Percentiles rank a stretch among this genome's conserved stretches.
Conservation (phyloP, 2,888 invertebrate genomes). For the Oscheius sp. region DNA sequence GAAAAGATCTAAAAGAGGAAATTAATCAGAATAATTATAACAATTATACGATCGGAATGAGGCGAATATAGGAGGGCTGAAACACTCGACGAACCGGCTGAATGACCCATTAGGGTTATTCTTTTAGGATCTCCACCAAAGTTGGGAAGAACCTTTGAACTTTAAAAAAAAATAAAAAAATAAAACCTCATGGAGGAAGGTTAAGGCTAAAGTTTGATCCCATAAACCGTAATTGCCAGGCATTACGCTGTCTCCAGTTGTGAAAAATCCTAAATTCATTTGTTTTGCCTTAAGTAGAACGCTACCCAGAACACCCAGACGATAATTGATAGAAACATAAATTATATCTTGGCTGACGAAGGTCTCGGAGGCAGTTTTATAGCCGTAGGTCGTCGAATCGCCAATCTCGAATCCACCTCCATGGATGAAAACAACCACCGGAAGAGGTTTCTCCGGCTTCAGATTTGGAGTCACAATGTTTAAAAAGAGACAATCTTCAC, state of each 20-base stretch:
- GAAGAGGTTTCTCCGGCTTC: slow-evolving; percentile 39
- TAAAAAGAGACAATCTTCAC: slow-evolving; percentile 57
- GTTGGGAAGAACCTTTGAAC: slow-evolving; percentile 46
- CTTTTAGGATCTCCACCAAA: slow-evolving; percentile 54
- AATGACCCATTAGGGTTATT: slow-evolving; percentile 53
- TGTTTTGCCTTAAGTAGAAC: too few species aligned
- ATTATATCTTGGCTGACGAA: slow-evolving; percentile 53
- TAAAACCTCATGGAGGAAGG: slow-evolving; percentile 50
- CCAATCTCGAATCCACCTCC: slow-evolving; percentile 57
- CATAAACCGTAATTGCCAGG: slow-evolving; percentile 58
- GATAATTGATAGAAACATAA: slow-evolving; percentile 54
- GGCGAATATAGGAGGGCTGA: slow-evolving; percentile 55
- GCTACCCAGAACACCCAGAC: slow-evolving; percentile 51
- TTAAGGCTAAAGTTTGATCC: slow-evolving; percentile 54
- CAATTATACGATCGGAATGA: slow-evolving; percentile 56
- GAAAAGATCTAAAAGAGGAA: slow-evolving; percentile 46
- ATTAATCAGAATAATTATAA: too few species aligned
- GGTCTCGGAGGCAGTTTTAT: slow-evolving; percentile 47
- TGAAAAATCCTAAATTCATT: slow-evolving; percentile 60
- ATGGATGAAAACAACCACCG: slow-evolving; percentile 53
- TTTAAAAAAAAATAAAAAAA: not conserved
- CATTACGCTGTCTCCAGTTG: slow-evolving; percentile 49
- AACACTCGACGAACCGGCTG: slow-evolving; percentile 50
- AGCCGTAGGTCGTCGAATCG: slow-evolving; percentile 44
- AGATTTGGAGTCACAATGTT: slow-evolving; percentile 51